Evolutionary conservation across 2,888 invertebrate species (phyloP).

Genomic region (Eumacrocentrus americanus): DNA sequence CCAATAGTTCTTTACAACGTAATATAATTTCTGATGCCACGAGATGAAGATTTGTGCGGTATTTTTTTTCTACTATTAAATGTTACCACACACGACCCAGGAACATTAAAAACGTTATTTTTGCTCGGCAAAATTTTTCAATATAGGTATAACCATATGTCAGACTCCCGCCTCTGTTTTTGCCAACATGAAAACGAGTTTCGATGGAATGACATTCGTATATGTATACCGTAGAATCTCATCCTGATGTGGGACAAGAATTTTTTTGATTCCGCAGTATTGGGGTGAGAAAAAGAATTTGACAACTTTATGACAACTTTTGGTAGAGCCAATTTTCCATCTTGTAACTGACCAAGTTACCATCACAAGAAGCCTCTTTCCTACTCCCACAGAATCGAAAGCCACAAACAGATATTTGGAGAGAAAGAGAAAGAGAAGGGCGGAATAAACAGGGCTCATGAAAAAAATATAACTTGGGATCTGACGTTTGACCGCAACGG

Average conservation of each 20-base stretch:
- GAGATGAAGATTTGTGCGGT: constrained; percentile 21
- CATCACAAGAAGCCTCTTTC: constrained; percentile 53
- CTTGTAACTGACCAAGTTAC: constrained; percentile 36
- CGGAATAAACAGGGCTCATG: constrained; percentile 21
- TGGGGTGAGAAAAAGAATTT: neutral
- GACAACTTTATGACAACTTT: neutral
- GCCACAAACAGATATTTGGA: constrained; percentile 41
- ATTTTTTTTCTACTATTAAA: constrained; percentile 11
- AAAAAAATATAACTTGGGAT: constrained; percentile 38
- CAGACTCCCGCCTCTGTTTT: too few relatives aligned
- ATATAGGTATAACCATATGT: too few relatives aligned
- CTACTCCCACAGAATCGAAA: constrained; percentile 44
- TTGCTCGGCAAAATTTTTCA: constrained; percentile 3
- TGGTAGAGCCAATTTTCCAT: neutral
- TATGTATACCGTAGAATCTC: too few relatives aligned
- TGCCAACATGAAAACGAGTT: too few relatives aligned
- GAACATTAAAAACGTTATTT: neutral
- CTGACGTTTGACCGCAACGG: constrained; percentile 45
- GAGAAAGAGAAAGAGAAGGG: constrained; percentile 26
- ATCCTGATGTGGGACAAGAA: neutral
- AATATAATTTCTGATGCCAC: constrained; percentile 10
- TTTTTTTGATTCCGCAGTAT: neutral
- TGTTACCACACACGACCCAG: constrained; percentile 4
- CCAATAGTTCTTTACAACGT: neutral
- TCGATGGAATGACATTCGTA: too few relatives aligned